Evolutionary conservation across 23 tunicate species (phyloP).

Genomic region (Pegea sp.): DNA sequence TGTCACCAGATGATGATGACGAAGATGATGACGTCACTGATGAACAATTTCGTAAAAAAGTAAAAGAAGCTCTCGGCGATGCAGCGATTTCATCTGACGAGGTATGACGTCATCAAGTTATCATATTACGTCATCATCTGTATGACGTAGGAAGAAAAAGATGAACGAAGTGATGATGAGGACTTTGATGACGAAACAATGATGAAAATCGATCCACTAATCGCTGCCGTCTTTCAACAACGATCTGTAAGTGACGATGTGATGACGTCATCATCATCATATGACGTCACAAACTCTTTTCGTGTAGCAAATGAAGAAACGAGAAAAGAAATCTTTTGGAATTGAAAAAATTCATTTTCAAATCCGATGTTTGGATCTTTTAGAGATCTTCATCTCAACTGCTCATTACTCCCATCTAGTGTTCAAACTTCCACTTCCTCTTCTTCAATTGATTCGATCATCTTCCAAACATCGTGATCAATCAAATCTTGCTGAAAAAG

Average conservation of each 20-base stretch:
- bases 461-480: slow-evolving; percentile 26
- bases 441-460: slow-evolving; percentile 22
- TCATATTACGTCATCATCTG: not conserved
- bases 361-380: slow-evolving; percentile 43
- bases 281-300: not conserved
- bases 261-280: not conserved
- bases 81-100: slow-evolving; percentile 34
- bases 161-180: slow-evolving; percentile 13
- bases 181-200: slow-evolving; percentile 74
- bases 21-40: slow-evolving; percentile 15
- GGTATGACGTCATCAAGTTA: slow-evolving; percentile 3
- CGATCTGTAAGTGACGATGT: slow-evolving; percentile 16
- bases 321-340: slow-evolving; percentile 5
- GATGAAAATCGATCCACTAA: slow-evolving; percentile 61
- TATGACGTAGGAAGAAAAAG: slow-evolving; percentile 4
- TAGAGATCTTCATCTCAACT: slow-evolving; percentile 29
- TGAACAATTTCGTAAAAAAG: slow-evolving; percentile 19
- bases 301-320: slow-evolving; percentile 7
- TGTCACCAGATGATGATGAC: not conserved
- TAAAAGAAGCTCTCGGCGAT: slow-evolving; percentile 66
- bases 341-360: slow-evolving; percentile 34
- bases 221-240: slow-evolving; percentile 49
- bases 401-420: slow-evolving; percentile 19
- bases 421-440: slow-evolving; percentile 33
- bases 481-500: slow-evolving; percentile 38